Evolutionary conservation across 2,113 vertebrate species (phyloP).

Genomic region (Hippolais icterina): DNA sequence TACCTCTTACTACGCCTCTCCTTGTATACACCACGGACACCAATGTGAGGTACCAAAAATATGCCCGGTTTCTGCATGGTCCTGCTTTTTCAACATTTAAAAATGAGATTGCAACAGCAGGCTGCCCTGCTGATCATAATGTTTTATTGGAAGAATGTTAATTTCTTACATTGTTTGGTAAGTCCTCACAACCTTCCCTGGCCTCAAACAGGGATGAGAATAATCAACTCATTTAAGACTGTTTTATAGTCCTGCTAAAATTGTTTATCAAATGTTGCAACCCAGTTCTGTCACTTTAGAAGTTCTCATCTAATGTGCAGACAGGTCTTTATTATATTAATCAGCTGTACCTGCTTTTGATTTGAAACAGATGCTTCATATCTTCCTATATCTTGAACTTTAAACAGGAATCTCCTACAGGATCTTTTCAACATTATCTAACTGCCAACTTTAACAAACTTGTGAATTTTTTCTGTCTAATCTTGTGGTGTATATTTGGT

Average conservation of each 20-base stretch:
- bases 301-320: not conserved
- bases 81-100: not conserved
- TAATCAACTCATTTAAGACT: not conserved
- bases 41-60: not conserved
- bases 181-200: not conserved
- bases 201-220: not conserved
- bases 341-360: not conserved
- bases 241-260: not conserved
- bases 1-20: rapidly evolving
- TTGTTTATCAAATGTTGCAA: not conserved
- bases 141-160: not conserved
- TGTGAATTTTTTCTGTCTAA: not conserved
- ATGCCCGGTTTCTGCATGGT: not conserved
- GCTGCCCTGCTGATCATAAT: not conserved
- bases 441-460: not conserved
- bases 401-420: not conserved
- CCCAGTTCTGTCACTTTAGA: not conserved
- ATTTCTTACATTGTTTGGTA: not conserved
- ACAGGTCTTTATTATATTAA: not conserved
- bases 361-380: not conserved
- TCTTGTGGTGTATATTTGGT: not conserved
- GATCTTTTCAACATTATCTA: not conserved
- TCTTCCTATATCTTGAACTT: not conserved
- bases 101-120: not conserved
- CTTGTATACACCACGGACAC: rapidly evolving